Conservation (phyloP, 37 sponge, comb jelly and placozoan genomes). For the Aphrocallistes beatrix region DNA sequence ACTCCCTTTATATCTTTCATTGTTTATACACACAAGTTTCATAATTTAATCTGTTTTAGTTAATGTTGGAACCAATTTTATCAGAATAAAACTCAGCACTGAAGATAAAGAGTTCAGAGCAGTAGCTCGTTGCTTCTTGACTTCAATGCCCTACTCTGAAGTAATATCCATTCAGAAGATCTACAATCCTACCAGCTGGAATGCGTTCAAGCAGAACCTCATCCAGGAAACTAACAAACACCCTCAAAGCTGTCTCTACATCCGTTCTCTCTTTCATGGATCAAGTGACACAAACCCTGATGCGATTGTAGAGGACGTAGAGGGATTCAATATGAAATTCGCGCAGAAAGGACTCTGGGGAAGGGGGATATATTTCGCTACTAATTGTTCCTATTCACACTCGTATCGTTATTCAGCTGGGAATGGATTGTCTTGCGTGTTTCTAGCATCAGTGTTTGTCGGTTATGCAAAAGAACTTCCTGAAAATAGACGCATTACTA, state of each 20-base stretch:
- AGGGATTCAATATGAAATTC: neutral
- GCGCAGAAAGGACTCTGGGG: neutral
- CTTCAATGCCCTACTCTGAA: neutral
- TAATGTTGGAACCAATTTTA: neutral
- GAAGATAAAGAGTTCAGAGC: neutral
- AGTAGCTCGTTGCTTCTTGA: neutral
- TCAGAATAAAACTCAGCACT: neutral
- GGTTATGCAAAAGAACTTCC: neutral
- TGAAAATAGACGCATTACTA: neutral
- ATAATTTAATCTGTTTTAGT: neutral
- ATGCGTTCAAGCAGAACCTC: neutral
- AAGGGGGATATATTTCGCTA: neutral
- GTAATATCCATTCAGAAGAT: neutral
- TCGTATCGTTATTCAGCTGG: neutral
- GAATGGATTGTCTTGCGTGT: neutral
- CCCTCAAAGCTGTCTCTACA: neutral
- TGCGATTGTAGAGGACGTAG: neutral
- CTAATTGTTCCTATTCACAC: neutral
- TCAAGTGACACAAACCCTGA: neutral
- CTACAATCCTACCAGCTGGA: neutral
- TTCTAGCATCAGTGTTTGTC: neutral
- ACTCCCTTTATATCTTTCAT: neutral
- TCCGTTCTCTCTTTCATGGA: neutral
- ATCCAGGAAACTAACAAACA: neutral
- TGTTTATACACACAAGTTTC: neutral